These are phyloP conservation scores for Philopotamus ludificatus DNA, from an alignment of 1,140 invertebrate genomes.

Conservation along the genomic window DNA sequence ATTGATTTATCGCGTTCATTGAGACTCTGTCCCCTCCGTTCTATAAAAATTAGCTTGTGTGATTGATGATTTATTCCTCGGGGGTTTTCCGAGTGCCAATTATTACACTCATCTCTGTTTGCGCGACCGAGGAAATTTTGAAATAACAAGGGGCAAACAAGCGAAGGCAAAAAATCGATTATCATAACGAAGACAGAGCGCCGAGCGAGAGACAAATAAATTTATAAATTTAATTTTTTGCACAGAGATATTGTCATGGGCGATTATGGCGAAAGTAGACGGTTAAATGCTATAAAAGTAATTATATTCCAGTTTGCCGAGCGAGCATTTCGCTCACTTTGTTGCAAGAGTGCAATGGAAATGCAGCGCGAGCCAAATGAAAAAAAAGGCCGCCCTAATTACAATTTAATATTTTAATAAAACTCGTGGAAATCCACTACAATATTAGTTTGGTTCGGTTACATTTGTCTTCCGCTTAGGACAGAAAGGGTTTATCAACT, in stretches of 20 bases:
- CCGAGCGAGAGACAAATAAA: no score
- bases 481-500: slow-evolving; percentile 2
- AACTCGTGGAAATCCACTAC: no score
- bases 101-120: background rate
- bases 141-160: background rate
- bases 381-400: no score
- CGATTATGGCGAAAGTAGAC: no score
- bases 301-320: no score
- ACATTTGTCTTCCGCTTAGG: background rate
- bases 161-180: background rate
- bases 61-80: slow-evolving; percentile 7
- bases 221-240: no score
- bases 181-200: background rate
- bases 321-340: no score
- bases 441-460: background rate
- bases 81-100: background rate
- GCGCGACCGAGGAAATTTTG: background rate
- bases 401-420: no score
- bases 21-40: background rate
- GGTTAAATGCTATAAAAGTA: no score
- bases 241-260: no score
- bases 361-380: no score
- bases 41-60: background rate
- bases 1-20: background rate
- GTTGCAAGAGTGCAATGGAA: no score